These are phyloP conservation scores for Dinoponera quadriceps DNA, from an alignment of 1,140 invertebrate genomes.

Conservation along the genomic window DNA sequence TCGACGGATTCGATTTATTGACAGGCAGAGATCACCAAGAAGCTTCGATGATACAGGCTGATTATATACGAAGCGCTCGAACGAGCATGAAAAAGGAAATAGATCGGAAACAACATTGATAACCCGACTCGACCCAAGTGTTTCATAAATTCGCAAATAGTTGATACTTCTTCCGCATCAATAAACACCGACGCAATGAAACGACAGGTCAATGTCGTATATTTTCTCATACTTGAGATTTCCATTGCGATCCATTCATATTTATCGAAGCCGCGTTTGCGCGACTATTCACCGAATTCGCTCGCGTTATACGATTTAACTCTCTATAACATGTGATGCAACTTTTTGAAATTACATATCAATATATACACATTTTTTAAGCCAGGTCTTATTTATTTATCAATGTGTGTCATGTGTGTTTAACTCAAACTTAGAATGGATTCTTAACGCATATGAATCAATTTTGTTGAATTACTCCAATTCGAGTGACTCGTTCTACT, in stretches of 20 bases:
- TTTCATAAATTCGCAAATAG: constrained; percentile 33
- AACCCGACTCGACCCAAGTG: constrained; percentile 27
- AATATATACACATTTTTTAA: no score
- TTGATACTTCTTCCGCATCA: constrained; percentile 8
- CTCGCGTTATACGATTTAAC: no score
- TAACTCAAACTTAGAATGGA: no score
- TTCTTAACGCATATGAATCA: no score
- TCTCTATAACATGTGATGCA: no score
- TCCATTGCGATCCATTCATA: neutral
- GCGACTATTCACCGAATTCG: neutral
- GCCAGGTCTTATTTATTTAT: no score
- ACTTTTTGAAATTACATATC: no score
- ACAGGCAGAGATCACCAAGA: neutral
- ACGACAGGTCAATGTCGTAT: constrained; percentile 6
- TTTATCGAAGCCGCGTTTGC: neutral
- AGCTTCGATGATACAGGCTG: neutral
- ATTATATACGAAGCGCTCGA: neutral
- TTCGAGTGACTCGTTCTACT: no score
- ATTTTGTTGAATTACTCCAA: no score
- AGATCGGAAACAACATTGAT: constrained; percentile 32
- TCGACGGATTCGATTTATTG: neutral
- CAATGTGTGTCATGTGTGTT: no score
- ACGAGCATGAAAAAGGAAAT: constrained; percentile 17
- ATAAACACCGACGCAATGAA: constrained; percentile 8
- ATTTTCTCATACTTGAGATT: constrained; percentile 8